These are phyloP conservation scores for Ricordea florida DNA, from an alignment of 92 coral and sea anemone species.

Conservation along the genomic window DNA sequence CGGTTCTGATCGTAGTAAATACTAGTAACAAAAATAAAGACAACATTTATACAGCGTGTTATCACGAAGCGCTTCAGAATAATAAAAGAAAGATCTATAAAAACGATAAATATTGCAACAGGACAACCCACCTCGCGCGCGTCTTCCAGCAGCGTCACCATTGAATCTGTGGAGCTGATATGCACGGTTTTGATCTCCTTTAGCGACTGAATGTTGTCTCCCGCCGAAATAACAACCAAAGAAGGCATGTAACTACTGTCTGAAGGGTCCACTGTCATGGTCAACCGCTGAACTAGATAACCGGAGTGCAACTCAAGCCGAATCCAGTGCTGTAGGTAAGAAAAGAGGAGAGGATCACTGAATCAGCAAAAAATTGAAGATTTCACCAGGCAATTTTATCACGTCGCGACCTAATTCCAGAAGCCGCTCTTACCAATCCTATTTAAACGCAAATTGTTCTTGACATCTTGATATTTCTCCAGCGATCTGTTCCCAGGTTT, in stretches of 20 bases:
- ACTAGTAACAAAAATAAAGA: too few species aligned
- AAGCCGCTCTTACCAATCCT: too few species aligned
- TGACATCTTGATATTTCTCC: too few species aligned
- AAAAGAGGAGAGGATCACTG: background rate
- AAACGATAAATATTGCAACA: background rate
- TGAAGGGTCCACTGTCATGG: constrained; percentile 94
- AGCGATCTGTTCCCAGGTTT: too few species aligned
- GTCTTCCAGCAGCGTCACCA: constrained; percentile 83
- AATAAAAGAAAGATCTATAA: background rate
- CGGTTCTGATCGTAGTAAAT: too few species aligned
- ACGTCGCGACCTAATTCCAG: background rate
- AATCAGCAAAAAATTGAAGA: background rate
- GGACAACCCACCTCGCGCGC: constrained; percentile 63
- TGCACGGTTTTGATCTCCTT: constrained; percentile 91
- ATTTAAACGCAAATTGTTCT: too few species aligned
- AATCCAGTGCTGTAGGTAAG: constrained; percentile 84
- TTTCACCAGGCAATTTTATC: too few species aligned
- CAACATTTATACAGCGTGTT: too few species aligned
- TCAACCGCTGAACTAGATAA: constrained; percentile 81
- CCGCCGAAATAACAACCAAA: constrained; percentile 85
- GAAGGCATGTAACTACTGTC: constrained; percentile 99
- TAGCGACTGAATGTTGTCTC: constrained; percentile 70
- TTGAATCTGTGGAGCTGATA: constrained; percentile 82
- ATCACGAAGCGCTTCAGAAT: too few species aligned
- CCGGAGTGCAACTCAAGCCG: constrained; percentile 91